These are phyloP conservation scores for Rhimphoctona megacephalus DNA, from an alignment of 2,888 invertebrate species.

Conservation along the genomic window DNA sequence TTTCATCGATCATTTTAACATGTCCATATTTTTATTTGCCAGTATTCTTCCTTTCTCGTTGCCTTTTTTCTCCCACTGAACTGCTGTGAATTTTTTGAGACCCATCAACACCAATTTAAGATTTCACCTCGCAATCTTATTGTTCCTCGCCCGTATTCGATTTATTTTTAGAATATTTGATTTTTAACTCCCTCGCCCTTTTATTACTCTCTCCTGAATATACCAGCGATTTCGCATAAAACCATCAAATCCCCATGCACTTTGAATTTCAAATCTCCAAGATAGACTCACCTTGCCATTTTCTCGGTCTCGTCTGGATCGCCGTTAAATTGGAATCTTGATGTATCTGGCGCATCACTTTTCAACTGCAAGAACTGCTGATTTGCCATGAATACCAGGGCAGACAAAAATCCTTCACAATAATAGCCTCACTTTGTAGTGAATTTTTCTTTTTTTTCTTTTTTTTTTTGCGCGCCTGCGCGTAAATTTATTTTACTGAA, in stretches of 20 bases:
- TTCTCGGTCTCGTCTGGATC: not conserved
- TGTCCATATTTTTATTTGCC: not conserved
- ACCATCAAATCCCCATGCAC: not conserved
- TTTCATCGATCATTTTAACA: not conserved
- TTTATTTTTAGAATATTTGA: slow-evolving; percentile 60
- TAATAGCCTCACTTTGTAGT: not conserved
- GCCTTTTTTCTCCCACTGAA: too few species aligned
- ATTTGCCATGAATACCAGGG: not conserved
- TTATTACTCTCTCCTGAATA: not conserved
- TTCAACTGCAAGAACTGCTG: not conserved
- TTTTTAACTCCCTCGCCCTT: not conserved
- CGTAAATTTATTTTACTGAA: slow-evolving; percentile 8
- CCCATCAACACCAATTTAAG: not conserved
- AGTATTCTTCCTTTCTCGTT: not conserved
- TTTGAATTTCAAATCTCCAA: slow-evolving; percentile 38
- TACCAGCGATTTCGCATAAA: slow-evolving; percentile 21
- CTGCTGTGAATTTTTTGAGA: not conserved
- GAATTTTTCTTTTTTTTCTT: not conserved
- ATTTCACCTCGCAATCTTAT: slow-evolving; percentile 67
- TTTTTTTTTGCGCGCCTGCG: not conserved
- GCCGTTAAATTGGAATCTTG: not conserved
- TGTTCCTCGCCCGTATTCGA: slow-evolving; percentile 34
- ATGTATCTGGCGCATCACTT: not conserved
- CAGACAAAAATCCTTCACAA: not conserved
- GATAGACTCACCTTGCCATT: not conserved